Evolutionary conservation across 1,140 invertebrate species (phyloP).

Genomic region (Drosophila kurseongensis): DNA sequence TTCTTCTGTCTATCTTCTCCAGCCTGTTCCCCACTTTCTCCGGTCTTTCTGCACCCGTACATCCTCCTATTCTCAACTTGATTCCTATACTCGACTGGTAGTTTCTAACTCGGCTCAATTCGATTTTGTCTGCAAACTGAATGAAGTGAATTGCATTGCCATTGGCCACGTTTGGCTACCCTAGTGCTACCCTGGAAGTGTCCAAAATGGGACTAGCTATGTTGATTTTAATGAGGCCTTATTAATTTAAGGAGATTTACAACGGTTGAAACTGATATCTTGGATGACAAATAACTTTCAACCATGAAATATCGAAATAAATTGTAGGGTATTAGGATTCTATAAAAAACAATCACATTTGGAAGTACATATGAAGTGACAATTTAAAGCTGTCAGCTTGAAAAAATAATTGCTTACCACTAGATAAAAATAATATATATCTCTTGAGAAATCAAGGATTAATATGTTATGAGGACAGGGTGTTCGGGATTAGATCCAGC

Average conservation of each 20-base stretch:
- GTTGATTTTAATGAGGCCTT: neutral
- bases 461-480: neutral
- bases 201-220: neutral
- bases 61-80: constrained; percentile 31
- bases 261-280: no score
- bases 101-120: constrained; percentile 67
- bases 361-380: no score
- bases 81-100: constrained; percentile 48
- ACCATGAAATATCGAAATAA: no score
- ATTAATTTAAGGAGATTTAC: no score
- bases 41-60: neutral
- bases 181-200: constrained; percentile 24
- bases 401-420: no score
- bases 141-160: constrained; percentile 70
- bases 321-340: no score
- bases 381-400: no score
- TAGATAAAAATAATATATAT: no score
- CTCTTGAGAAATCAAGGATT: neutral
- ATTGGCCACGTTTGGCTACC: constrained; percentile 47
- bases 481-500: neutral
- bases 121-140: constrained; percentile 75
- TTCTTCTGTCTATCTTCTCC: neutral
- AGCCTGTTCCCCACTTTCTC: neutral
- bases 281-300: no score
- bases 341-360: no score